Evolutionary conservation across 2,113 vertebrate genomes (phyloP), one percentile per base, ranked within the genome.

Genomic region (Dasyprocta punctata): DNA sequence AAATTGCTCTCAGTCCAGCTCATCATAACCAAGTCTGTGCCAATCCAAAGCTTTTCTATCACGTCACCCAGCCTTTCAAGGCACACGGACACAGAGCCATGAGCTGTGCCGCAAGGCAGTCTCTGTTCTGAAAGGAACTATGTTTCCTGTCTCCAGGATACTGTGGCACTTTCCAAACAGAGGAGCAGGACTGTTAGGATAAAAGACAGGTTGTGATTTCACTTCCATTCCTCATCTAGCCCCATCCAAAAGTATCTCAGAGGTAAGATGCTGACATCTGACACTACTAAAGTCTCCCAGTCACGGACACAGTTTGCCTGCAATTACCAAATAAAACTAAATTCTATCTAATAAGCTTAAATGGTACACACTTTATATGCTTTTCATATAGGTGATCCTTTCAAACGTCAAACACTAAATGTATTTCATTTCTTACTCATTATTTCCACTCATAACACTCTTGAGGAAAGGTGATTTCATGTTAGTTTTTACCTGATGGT

Each of bases 401-500:
- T 83, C 90, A 92, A 69, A 84, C 61, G 92, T 85, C 52, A 90
- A 75, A 84, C 86, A 87, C 30, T 67, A 77, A 90, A 80, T 56
- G 24, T 94, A 60, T 36, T 86, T 89, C 82, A 92, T 89, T 90
- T 85, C 63, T 95, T 90, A 56, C 82, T 75, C 47, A 83, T 90
- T 67, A 85, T 90, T 86, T 95, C 75, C 28, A 96, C n/a, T 88
- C 56, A 17, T 10, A 69, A 87, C 44, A 85, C 56, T 90, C 44
- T 33, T 73, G 52, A 87, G 16, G 30, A n/a, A 36, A 87, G n/a
- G 28, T 28, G 22, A 93, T 33, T 83, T 77, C 38, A 44, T 20
- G n/a, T 82, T 89, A 84, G 20, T 89, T 81, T 95, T 97, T 99
- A 99, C 99, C 99, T 99, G 99, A 92, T 99, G 99, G 94, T 99